These are phyloP conservation scores for Crossocerus cetratus DNA, from an alignment of 2,888 invertebrate species.

Conservation along the genomic window DNA sequence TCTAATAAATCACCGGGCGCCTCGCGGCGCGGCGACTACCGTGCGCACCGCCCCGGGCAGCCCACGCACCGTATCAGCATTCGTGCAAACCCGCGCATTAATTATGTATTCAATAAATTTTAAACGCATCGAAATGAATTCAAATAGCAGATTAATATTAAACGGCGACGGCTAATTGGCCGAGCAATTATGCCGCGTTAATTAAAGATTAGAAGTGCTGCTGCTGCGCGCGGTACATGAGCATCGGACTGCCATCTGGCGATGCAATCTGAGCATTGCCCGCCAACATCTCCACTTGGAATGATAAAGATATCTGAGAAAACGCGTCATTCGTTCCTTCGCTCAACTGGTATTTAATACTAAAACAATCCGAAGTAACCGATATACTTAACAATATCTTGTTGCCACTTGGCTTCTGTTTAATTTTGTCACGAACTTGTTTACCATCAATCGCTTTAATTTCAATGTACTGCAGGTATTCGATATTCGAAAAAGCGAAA, in stretches of 20 bases:
- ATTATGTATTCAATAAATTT: constrained; percentile 75
- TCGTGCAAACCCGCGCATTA: constrained; percentile 63
- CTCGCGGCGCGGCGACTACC: constrained; percentile 16
- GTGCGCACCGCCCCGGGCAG: constrained; percentile 41
- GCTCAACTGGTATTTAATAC: too few species aligned
- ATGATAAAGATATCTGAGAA: constrained; percentile 26
- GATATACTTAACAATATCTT: too few species aligned
- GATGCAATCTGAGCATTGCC: constrained; percentile 21
- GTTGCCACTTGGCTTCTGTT: too few species aligned
- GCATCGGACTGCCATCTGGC: constrained; percentile 50
- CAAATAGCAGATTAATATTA: constrained; percentile 76
- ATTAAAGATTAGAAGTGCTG: constrained; percentile 71
- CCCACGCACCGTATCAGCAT: constrained; percentile 57
- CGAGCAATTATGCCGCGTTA: constrained; percentile 72
- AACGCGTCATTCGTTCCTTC: neutral
- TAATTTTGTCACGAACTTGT: too few species aligned
- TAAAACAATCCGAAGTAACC: too few species aligned
- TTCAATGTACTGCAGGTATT: too few species aligned
- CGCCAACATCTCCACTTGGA: neutral
- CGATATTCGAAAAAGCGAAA: too few species aligned
- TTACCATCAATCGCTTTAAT: too few species aligned
- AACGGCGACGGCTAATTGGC: constrained; percentile 72
- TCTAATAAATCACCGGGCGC: constrained; percentile 42
- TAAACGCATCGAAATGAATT: constrained; percentile 75
- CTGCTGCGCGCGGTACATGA: constrained; percentile 27